Evolutionary conservation across 37 sponge, comb jelly and placozoan genomes (phyloP).

Genomic region (Oopsacas minuta): DNA sequence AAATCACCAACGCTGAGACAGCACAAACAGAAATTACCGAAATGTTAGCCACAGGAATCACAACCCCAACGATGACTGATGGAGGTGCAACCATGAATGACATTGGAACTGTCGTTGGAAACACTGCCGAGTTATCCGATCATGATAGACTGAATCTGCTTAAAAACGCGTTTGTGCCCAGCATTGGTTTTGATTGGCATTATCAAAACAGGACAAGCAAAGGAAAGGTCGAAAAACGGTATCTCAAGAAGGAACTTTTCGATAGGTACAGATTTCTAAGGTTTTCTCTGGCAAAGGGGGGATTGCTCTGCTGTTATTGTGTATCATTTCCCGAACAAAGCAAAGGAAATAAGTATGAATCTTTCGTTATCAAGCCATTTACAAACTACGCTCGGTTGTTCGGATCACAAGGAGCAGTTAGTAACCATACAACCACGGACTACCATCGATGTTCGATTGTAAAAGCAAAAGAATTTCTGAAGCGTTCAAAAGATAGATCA

Average conservation of each 20-base stretch:
- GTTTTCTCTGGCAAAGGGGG: not conserved
- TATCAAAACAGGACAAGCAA: too few species aligned
- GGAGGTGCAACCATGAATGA: too few species aligned
- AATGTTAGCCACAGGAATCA: too few species aligned
- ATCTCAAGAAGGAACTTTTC: conserved; percentile 14
- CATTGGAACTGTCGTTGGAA: too few species aligned
- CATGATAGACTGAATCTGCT: too few species aligned
- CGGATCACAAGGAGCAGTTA: not conserved
- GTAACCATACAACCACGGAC: not conserved
- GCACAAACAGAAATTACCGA: too few species aligned
- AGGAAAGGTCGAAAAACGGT: too few species aligned
- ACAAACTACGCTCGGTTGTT: conserved; percentile 15
- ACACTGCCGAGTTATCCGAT: too few species aligned
- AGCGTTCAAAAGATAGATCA: not conserved
- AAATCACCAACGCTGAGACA: too few species aligned
- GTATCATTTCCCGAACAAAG: not conserved
- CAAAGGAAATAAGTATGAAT: not conserved
- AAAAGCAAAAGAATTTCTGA: not conserved
- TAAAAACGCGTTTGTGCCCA: too few species aligned
- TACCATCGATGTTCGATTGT: not conserved
- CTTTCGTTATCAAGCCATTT: conserved; percentile 15
- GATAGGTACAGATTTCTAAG: not conserved
- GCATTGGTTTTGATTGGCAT: too few species aligned
- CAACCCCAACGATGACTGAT: too few species aligned
- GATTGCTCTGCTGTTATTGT: not conserved